phyloP scores from a whole-genome alignment of 64 coral and sea anemone species.

The Montipora cactus region DNA sequence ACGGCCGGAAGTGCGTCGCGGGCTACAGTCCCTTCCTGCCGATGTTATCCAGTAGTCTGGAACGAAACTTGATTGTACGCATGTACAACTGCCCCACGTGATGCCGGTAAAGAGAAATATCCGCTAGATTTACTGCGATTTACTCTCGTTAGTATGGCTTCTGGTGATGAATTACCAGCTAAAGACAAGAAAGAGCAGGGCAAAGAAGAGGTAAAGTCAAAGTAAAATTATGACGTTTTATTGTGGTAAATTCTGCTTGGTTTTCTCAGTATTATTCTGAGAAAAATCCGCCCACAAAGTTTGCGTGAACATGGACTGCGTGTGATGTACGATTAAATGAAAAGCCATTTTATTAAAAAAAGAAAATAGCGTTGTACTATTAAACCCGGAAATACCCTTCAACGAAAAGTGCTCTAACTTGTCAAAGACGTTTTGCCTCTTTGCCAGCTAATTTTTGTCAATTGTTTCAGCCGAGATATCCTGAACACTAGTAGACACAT shows the following conservation, averaged over 20 bases:
- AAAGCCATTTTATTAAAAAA: not conserved
- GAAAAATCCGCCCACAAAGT: not conserved
- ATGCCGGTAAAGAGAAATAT: conserved; percentile 65
- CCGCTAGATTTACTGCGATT: conserved; percentile 22
- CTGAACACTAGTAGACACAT: not conserved
- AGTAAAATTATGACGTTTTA: conserved; percentile 4
- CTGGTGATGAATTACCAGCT: conserved; percentile 75
- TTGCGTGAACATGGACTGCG: not conserved
- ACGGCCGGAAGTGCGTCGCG: too few species aligned
- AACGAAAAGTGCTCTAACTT: not conserved
- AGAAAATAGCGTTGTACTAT: not conserved
- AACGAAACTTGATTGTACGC: conserved; percentile 14
- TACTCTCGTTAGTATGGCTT: conserved; percentile 71
- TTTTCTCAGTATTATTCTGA: not conserved
- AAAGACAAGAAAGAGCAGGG: conserved; percentile 81
- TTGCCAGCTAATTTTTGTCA: not conserved
- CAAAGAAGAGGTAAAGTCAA: conserved; percentile 55
- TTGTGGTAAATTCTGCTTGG: not conserved
- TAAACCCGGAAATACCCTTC: not conserved
- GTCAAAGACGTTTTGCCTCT: not conserved
- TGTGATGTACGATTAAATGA: not conserved
- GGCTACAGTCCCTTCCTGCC: too few species aligned
- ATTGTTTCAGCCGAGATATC: not conserved
- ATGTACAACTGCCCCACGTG: conserved; percentile 72
- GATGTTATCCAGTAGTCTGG: not conserved